Evolutionary conservation across 2,797 vertebrate genomes (phyloP).

Genomic region (Cetoscarus ocellatus): DNA sequence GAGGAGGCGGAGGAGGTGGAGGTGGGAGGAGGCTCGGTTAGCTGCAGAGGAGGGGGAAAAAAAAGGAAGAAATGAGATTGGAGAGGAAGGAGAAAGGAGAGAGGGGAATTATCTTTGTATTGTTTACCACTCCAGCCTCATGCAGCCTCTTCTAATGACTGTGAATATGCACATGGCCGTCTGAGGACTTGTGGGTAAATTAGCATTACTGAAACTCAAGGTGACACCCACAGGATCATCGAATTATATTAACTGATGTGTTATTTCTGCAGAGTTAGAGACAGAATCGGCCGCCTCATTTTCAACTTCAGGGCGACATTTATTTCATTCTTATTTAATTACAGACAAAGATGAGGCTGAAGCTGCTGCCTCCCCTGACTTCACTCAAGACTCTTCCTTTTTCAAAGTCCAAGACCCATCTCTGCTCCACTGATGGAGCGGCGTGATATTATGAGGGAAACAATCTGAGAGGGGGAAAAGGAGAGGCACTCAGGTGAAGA

Average conservation of each 20-base stretch:
- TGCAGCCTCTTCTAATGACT: constrained; percentile 39
- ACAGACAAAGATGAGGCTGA: constrained; percentile 45
- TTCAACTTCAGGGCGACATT: constrained; percentile 50
- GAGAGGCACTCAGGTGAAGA: constrained; percentile 76
- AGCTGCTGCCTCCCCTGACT: constrained; percentile 22
- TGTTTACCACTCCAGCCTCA: constrained; percentile 50
- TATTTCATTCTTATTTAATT: constrained; percentile 74
- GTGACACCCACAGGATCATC: constrained; percentile 59
- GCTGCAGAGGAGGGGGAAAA: constrained; percentile 63
- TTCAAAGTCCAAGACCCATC: constrained; percentile 51
- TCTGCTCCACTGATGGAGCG: constrained; percentile 60
- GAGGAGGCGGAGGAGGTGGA: constrained; percentile 17
- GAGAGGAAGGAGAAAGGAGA: constrained; percentile 48
- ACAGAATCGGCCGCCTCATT: constrained; percentile 41
- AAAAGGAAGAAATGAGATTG: constrained; percentile 51
- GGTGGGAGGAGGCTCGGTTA: constrained; percentile 39
- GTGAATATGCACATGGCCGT: constrained; percentile 28
- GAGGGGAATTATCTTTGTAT: constrained; percentile 52
- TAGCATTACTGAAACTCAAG: constrained; percentile 64
- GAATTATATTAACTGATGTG: constrained; percentile 64
- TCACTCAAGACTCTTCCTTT: constrained; percentile 8
- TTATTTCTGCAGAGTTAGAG: constrained; percentile 46
- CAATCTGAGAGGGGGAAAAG: constrained; percentile 64
- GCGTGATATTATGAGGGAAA: constrained; percentile 66
- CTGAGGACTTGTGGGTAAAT: constrained; percentile 57